A percentile compares a stretch with the other conserved stretches of the same genome.
Conservation (phyloP, 2,113 vertebrate genomes). For the Echinops telfairi region DNA sequence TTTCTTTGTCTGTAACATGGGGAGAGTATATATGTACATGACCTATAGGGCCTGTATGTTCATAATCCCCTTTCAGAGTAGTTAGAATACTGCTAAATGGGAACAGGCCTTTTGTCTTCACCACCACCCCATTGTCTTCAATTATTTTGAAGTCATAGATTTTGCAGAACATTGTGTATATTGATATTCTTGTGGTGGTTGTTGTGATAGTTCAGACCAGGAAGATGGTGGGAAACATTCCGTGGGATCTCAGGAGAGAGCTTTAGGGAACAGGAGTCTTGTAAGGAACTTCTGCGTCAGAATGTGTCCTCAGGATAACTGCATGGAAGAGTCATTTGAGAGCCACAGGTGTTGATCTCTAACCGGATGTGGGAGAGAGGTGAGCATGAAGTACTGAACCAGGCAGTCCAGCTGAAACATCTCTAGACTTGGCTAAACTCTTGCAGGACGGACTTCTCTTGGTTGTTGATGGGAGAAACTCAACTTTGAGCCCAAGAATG, state of each 20-base stretch:
- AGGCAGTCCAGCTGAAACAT: background rate
- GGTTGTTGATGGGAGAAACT: background rate
- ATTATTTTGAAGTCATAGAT: background rate
- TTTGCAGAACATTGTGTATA: background rate
- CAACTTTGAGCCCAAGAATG: background rate
- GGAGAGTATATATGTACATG: background rate
- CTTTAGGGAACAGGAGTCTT: constrained; percentile 32
- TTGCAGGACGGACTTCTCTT: background rate
- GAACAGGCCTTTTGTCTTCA: background rate
- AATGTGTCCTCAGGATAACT: background rate
- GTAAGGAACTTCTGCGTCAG: background rate
- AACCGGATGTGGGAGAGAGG: background rate
- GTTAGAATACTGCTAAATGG: background rate
- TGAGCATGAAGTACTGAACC: background rate
- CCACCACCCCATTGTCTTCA: background rate
- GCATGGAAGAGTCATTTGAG: background rate
- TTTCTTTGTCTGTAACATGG: background rate
- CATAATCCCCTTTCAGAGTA: background rate
- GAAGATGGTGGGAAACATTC: background rate
- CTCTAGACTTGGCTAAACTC: background rate
- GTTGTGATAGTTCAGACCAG: constrained; percentile 13
- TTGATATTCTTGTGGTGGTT: constrained; percentile 34
- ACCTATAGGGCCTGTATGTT: background rate
- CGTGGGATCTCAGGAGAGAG: background rate
- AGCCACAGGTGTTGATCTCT: background rate